phyloP scores from a whole-genome alignment of 1,140 invertebrate species.

The Cotesia typhae region DNA sequence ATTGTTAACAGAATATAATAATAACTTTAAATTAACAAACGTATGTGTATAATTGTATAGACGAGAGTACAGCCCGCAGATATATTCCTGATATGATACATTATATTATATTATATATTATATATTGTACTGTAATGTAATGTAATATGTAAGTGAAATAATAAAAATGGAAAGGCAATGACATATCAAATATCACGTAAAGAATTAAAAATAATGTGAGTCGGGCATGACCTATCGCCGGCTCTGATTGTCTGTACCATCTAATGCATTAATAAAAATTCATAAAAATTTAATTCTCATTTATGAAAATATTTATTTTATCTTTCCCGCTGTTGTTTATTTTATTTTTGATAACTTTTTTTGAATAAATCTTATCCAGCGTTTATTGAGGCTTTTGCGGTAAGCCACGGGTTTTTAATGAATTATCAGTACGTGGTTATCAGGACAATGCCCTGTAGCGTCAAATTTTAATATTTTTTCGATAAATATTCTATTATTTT shows the following conservation, averaged over 20 bases:
- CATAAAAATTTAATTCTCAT: background rate
- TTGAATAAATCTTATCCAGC: background rate
- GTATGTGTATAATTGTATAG: background rate
- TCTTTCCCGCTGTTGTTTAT: too few relatives aligned
- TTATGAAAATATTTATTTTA: background rate
- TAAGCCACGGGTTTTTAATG: background rate
- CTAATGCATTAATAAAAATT: slow-evolving; percentile 7
- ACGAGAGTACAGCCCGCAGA: background rate
- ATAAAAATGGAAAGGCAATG: background rate
- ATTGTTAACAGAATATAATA: slow-evolving; percentile 2
- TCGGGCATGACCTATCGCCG: background rate
- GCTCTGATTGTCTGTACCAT: background rate
- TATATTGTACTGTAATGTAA: background rate
- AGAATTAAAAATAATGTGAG: background rate
- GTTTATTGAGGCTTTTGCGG: slow-evolving; percentile 8
- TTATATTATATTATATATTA: background rate
- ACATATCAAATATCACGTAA: slow-evolving; percentile 1
- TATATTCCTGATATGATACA: background rate
- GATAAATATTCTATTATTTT: too few relatives aligned
- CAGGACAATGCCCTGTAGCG: too few relatives aligned
- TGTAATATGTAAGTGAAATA: background rate
- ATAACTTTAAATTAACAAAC: background rate
- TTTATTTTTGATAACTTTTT: too few relatives aligned
- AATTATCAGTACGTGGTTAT: too few relatives aligned
- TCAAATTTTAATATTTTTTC: too few relatives aligned